Conservation (phyloP, 2,888 invertebrate genomes). For the Drosophila vallismaia region DNA sequence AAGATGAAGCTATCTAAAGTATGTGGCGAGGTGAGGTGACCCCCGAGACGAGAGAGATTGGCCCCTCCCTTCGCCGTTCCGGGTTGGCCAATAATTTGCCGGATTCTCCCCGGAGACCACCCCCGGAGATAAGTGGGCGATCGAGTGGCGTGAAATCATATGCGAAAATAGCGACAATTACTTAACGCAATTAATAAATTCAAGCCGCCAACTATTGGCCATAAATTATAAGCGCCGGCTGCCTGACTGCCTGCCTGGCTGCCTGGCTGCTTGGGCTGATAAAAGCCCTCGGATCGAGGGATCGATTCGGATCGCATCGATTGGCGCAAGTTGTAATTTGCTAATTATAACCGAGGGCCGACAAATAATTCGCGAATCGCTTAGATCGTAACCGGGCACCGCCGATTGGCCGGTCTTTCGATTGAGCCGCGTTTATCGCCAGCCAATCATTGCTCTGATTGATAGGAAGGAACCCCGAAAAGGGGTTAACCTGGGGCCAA, state of each 20-base stretch:
- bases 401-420: constrained; percentile 30
- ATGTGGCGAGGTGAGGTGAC: not conserved
- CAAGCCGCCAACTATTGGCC: constrained; percentile 40
- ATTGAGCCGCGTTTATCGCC: constrained; percentile 42
- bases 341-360: constrained; percentile 62
- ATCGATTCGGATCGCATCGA: constrained; percentile 23
- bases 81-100: constrained; percentile 5
- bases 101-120: not conserved
- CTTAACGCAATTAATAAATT: constrained; percentile 75
- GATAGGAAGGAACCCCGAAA: constrained; percentile 3
- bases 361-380: constrained; percentile 14
- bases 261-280: constrained; percentile 5
- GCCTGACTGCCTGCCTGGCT: not conserved
- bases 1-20: not conserved
- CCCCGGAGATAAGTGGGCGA: not conserved
- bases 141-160: constrained; percentile 60
- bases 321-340: constrained; percentile 54
- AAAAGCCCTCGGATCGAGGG: constrained; percentile 34
- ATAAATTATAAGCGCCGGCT: constrained; percentile 55
- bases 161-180: constrained; percentile 70
- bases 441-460: constrained; percentile 45
- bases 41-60: too few species aligned
- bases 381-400: constrained; percentile 23
- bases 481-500: not conserved
- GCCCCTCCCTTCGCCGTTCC: not conserved